Evolutionary conservation across 2,113 vertebrate genomes (phyloP).

Genomic region (Hucho hucho): DNA sequence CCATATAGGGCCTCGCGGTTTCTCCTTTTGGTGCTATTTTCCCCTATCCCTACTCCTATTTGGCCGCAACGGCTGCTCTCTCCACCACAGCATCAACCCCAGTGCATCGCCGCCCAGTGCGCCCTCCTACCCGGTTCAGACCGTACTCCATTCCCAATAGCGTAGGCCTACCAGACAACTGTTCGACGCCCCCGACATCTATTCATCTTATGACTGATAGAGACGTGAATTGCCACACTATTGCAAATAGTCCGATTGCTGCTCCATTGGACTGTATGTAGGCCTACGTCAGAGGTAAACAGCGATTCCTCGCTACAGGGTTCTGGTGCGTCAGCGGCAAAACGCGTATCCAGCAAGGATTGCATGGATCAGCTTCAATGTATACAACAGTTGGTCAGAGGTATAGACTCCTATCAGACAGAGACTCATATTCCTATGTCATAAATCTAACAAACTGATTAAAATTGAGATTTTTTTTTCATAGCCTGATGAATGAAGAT

Average conservation of each 20-base stretch:
- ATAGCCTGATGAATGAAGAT: no score
- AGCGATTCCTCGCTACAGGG: neutral
- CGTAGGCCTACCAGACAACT: conserved; percentile 57
- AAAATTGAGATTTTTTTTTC: no score
- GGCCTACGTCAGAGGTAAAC: neutral
- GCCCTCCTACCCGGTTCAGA: conserved; percentile 75
- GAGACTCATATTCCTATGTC: no score
- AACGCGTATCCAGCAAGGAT: conserved; percentile 59
- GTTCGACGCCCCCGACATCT: conserved; percentile 63
- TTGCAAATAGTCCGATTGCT: neutral
- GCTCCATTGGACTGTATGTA: neutral
- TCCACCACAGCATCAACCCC: conserved; percentile 74
- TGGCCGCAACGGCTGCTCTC: conserved; percentile 61
- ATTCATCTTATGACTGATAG: conserved; percentile 42
- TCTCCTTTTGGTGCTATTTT: conserved; percentile 71
- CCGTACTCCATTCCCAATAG: conserved; percentile 75
- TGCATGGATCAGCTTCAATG: conserved; percentile 74
- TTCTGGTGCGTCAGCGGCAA: neutral
- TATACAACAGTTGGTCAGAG: conserved; percentile 63
- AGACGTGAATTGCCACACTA: neutral
- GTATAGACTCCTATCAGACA: neutral
- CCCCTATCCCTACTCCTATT: conserved; percentile 52
- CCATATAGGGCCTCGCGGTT: conserved; percentile 81
- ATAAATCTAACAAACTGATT: no score
- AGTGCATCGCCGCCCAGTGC: conserved; percentile 64